Percentiles rank a stretch among this genome's conserved stretches.
These are phyloP conservation scores for Aix galericulata DNA, from an alignment of 2,113 vertebrate species.

Conservation along the genomic window DNA sequence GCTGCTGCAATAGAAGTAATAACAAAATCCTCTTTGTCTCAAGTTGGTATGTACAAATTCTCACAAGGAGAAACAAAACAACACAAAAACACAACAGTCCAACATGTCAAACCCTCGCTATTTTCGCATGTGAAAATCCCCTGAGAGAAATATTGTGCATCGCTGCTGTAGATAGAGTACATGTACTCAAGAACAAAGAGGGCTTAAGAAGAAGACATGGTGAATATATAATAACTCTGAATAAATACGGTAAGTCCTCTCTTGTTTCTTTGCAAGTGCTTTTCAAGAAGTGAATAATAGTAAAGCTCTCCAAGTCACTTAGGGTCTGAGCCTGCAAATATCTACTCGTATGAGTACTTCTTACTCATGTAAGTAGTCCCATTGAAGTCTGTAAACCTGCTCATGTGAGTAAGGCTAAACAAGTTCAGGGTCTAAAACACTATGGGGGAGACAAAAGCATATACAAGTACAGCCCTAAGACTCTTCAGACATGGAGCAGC, in stretches of 20 bases:
- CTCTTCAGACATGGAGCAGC: slow-evolving; percentile 70
- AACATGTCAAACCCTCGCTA: not conserved
- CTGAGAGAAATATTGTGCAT: slow-evolving; percentile 61
- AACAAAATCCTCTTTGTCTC: slow-evolving; percentile 59
- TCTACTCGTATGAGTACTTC: slow-evolving; percentile 69
- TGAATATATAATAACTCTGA: slow-evolving; percentile 74
- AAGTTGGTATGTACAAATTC: slow-evolving; percentile 52
- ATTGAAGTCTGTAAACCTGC: slow-evolving; percentile 72
- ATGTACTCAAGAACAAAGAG: slow-evolving; percentile 70
- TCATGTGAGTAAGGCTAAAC: slow-evolving; percentile 71
- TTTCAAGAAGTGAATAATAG: slow-evolving; percentile 73
- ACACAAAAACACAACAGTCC: slow-evolving; percentile 7
- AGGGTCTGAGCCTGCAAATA: slow-evolving; percentile 71
- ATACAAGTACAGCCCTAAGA: slow-evolving; percentile 72
- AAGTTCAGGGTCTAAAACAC: slow-evolving; percentile 73
- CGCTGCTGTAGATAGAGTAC: slow-evolving; percentile 63
- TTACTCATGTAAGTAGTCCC: slow-evolving; percentile 67
- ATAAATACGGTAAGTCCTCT: slow-evolving; percentile 72
- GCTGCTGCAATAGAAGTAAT: not conserved
- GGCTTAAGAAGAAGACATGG: slow-evolving; percentile 70
- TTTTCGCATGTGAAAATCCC: slow-evolving; percentile 56
- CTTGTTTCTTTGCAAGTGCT: slow-evolving; percentile 73
- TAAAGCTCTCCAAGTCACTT: slow-evolving; percentile 72
- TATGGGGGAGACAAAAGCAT: slow-evolving; percentile 69
- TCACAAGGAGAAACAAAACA: slow-evolving; percentile 55